These are phyloP conservation scores for Drosophila ezoana DNA, from an alignment of 2,888 invertebrate species.

Conservation along the genomic window DNA sequence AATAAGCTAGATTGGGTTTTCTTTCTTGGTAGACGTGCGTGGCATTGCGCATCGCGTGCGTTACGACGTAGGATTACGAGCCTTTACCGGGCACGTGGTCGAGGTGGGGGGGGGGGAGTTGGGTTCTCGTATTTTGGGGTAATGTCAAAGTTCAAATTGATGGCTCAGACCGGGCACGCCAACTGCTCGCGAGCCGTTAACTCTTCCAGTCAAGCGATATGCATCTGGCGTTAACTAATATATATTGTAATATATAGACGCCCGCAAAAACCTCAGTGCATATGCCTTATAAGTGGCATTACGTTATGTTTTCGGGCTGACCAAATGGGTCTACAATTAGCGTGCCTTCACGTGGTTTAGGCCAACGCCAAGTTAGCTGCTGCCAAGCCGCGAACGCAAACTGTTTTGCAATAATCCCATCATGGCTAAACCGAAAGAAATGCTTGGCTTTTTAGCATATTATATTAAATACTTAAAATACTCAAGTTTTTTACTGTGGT, in stretches of 20 bases:
- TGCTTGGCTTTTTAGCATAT: too few relatives aligned
- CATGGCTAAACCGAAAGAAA: too few relatives aligned
- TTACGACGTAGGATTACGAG: slow-evolving; percentile 30
- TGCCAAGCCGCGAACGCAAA: not conserved
- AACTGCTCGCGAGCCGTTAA: slow-evolving; percentile 33
- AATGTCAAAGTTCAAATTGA: slow-evolving; percentile 73
- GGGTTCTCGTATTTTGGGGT: slow-evolving; percentile 2
- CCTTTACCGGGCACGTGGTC: not conserved
- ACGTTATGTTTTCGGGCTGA: slow-evolving; percentile 21
- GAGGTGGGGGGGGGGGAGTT: not conserved
- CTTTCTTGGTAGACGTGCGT: not conserved
- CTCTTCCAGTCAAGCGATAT: slow-evolving; percentile 58
- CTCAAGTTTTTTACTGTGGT: too few relatives aligned
- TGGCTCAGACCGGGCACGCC: slow-evolving; percentile 18
- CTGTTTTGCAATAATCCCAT: not conserved
- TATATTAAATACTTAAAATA: too few relatives aligned
- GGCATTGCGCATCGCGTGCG: slow-evolving; percentile 46
- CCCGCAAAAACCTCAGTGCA: slow-evolving; percentile 3
- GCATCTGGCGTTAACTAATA: slow-evolving; percentile 29
- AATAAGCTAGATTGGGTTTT: not conserved
- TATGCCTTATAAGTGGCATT: slow-evolving; percentile 8
- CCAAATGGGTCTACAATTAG: slow-evolving; percentile 54
- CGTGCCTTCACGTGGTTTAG: slow-evolving; percentile 43
- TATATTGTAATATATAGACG: not conserved
- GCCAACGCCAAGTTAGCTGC: not conserved